Evolutionary conservation across 2,113 vertebrate species (phyloP).

Genomic region (Labeo rohita): DNA sequence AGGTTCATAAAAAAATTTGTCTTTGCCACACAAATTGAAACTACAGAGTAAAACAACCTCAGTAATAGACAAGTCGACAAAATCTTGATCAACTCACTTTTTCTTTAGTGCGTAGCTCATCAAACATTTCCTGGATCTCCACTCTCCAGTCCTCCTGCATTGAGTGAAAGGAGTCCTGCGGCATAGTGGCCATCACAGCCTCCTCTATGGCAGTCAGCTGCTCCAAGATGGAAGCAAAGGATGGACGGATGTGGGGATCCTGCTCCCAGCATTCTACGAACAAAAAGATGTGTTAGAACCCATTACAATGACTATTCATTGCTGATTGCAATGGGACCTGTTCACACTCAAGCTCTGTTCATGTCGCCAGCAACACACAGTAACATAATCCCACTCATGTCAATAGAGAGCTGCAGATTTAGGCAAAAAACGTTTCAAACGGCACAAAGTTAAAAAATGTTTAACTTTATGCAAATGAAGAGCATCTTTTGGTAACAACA

Average conservation of each 20-base stretch:
- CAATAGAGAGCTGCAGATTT: neutral
- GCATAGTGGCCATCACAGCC: slow-evolving; percentile 92
- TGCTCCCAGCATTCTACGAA: slow-evolving; percentile 92
- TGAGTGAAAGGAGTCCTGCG: slow-evolving; percentile 95
- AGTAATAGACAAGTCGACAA: neutral
- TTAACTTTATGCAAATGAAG: neutral
- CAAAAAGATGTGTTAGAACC: neutral
- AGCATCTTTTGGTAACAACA: neutral
- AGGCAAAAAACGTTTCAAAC: neutral
- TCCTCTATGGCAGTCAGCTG: slow-evolving; percentile 91
- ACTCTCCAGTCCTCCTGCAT: slow-evolving; percentile 99
- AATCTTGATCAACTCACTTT: slow-evolving; percentile 75
- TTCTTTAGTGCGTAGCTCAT: slow-evolving; percentile 94
- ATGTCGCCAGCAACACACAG: neutral
- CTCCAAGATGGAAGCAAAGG: slow-evolving; percentile 93
- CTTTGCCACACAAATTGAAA: neutral
- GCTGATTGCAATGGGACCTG: neutral
- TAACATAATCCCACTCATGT: neutral
- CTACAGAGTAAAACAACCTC: neutral
- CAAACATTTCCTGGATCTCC: slow-evolving; percentile 97
- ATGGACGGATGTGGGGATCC: slow-evolving; percentile 92
- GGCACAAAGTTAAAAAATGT: neutral
- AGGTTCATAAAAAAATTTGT: neutral
- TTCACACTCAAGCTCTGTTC: neutral
- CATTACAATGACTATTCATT: neutral